These are phyloP conservation scores for Mythimna pallens DNA, from an alignment of 2,888 invertebrate genomes.

Conservation along the genomic window DNA sequence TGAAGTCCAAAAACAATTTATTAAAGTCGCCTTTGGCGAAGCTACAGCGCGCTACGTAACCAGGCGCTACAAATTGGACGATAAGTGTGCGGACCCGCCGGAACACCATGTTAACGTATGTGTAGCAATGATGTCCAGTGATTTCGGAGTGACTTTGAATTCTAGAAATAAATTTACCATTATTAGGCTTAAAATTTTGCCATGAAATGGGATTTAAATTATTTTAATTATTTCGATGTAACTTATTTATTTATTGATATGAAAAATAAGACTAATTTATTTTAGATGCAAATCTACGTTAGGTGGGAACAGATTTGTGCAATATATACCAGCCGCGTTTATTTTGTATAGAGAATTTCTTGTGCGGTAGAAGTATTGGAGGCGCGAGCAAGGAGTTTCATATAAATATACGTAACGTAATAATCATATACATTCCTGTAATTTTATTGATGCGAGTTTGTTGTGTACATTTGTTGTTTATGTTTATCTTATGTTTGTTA, in stretches of 20 bases:
- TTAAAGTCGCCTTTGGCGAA: conserved; percentile 20
- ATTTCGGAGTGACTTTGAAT: conserved; percentile 55
- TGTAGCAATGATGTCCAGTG: conserved; percentile 38
- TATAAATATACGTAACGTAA: conserved; percentile 58
- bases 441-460: conserved; percentile 71
- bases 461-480: conserved; percentile 74
- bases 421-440: conserved; percentile 77
- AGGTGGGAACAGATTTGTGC: conserved; percentile 72
- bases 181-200: conserved; percentile 64
- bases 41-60: conserved; percentile 8
- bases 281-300: conserved; percentile 64
- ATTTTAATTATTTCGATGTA: conserved; percentile 60
- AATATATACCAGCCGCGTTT: conserved; percentile 69
- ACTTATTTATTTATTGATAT: conserved; percentile 69
- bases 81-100: not conserved
- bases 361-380: conserved; percentile 31
- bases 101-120: conserved; percentile 14
- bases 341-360: conserved; percentile 58
- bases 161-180: conserved; percentile 64
- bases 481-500: conserved; percentile 76
- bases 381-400: conserved; percentile 40
- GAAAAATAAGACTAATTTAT: conserved; percentile 71
- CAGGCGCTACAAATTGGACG: conserved; percentile 21
- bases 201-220: conserved; percentile 73
- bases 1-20: conserved; percentile 23